Conservation (phyloP, 2,888 invertebrate genomes). For the Molorchus minor region DNA sequence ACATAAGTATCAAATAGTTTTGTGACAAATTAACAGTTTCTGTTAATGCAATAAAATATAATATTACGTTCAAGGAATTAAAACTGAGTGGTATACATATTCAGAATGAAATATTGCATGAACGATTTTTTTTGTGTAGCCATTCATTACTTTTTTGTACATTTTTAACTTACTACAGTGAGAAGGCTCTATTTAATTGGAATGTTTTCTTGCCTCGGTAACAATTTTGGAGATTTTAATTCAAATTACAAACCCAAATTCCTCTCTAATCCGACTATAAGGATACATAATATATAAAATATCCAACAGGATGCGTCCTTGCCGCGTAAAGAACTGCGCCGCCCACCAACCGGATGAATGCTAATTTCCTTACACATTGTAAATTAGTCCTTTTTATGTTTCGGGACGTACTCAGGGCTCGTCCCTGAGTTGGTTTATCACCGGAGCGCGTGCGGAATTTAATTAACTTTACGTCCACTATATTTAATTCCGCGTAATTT, state of each 20-base stretch:
- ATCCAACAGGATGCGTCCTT: conserved; percentile 18
- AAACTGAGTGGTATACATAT: too few species aligned
- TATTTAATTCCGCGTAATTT: conserved; percentile 19
- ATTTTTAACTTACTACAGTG: too few species aligned
- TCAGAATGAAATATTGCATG: too few species aligned
- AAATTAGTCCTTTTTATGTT: conserved; percentile 40
- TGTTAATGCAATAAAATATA: too few species aligned
- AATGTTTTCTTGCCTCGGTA: too few species aligned
- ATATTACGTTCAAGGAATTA: too few species aligned
- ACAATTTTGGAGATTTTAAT: too few species aligned
- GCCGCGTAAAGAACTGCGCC: neutral
- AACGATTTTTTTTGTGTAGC: too few species aligned
- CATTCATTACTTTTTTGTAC: too few species aligned
- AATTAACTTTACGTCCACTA: conserved; percentile 30
- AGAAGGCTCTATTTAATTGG: too few species aligned
- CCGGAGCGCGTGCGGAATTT: conserved; percentile 30
- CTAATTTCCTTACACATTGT: conserved; percentile 44
- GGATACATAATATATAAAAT: conserved; percentile 6
- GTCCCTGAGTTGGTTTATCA: conserved; percentile 22
- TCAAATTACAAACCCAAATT: conserved; percentile 14
- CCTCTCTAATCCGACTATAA: conserved; percentile 5
- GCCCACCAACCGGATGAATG: conserved; percentile 40
- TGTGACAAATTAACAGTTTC: too few species aligned
- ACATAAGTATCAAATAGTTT: too few species aligned
- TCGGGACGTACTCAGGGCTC: conserved; percentile 15